These are phyloP conservation scores for Muscicapa comitata DNA, from an alignment of 2,797 vertebrate species.

Conservation along the genomic window DNA sequence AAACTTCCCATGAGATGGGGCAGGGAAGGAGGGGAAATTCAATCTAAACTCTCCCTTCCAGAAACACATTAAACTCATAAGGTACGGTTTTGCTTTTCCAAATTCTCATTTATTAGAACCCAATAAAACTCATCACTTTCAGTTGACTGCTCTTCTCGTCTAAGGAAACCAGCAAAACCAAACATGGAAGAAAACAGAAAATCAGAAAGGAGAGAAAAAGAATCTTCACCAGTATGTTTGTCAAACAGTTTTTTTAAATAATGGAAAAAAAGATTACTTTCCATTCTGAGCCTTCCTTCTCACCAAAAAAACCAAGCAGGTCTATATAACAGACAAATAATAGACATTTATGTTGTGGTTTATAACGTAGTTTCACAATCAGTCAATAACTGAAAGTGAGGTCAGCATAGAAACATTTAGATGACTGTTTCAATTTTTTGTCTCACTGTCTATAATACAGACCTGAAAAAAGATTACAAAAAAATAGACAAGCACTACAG, in stretches of 20 bases:
- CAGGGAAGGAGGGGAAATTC: not conserved
- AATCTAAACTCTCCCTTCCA: not conserved
- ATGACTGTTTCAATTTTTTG: not conserved
- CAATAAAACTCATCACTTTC: not conserved
- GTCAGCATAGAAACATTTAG: not conserved
- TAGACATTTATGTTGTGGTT: not conserved
- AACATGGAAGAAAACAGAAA: not conserved
- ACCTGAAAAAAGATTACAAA: not conserved
- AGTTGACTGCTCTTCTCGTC: not conserved
- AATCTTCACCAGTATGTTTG: not conserved
- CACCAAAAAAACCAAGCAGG: not conserved
- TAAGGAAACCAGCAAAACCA: not conserved
- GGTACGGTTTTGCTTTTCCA: not conserved
- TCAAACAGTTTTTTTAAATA: not conserved
- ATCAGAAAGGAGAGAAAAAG: not conserved
- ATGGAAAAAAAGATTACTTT: not conserved
- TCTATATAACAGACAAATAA: not conserved
- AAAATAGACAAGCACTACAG: not conserved
- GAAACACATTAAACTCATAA: not conserved
- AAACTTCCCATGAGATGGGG: not conserved
- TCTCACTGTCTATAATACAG: not conserved
- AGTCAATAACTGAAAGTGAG: not conserved
- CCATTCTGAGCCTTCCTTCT: not conserved
- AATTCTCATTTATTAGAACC: not conserved
- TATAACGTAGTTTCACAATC: not conserved